Evolutionary conservation across 2,888 invertebrate species (phyloP), one percentile per base, ranked within the genome.

Genomic region (Drosophila monieri): DNA sequence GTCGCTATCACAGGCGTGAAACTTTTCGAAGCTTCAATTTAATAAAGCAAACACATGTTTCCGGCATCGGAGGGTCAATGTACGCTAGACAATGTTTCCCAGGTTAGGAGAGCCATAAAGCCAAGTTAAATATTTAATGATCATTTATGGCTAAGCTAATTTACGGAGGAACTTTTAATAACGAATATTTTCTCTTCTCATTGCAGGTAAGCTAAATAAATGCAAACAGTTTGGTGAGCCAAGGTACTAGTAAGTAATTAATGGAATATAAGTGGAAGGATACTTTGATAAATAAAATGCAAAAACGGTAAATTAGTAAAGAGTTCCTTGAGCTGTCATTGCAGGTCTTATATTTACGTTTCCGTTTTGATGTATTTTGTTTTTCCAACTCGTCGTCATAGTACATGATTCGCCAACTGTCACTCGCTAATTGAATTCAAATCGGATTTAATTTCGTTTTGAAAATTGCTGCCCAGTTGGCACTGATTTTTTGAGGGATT

Each of bases 391-490:
- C 14, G 37, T 21, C 21, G 12, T 37, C 4, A 41, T 41, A 18
- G 39, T 8, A 41, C 8, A 6, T 3, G 5, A 39, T 30, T 47
- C 23, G n/a, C 43, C 21, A 55, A 44, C 48, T 60, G 30, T 27
- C 55, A 48, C 55, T 59, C 44, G 32, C 67, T 81, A 74, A 76
- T 74, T 81, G 56, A 73, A 77, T 81, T 70, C 48, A 69, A 81
- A 55, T 67, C 85, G 53, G 58, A 74, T 74, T 80, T 78, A 61
- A 72, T 76, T 47, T 55, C 55, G 67, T 55, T 71, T 67, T 43
- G 14, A 12, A 21, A 44, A 44, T 57, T 9, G 14, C 30, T 46
- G 71, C 57, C 61, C 66, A 69, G 43, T 55, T 78, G 66, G 52
- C 53, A 52, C 52, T 67, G 57, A 70, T 62, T 73, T 67, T 32